phyloP scores from a whole-genome alignment of 2,888 invertebrate species.

The Acronicta alni region DNA sequence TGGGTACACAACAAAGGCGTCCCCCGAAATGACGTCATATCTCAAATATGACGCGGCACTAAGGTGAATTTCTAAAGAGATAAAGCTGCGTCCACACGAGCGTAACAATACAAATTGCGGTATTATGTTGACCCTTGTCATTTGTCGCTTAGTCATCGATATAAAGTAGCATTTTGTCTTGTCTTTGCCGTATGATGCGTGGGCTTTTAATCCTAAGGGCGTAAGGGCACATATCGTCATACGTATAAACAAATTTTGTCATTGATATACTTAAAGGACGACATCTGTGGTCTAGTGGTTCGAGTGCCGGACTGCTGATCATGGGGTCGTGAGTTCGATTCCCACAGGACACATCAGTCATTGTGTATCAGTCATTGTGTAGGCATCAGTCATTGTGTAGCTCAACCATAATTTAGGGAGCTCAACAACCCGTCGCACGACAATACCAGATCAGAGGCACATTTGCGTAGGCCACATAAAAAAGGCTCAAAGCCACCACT shows the following conservation, averaged over 20 bases:
- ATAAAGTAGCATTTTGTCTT: conserved; percentile 53
- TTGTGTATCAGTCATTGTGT: too few relatives aligned
- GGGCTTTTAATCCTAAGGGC: conserved; percentile 10
- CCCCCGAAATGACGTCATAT: conserved; percentile 45
- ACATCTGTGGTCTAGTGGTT: too few relatives aligned
- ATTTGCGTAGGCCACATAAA: too few relatives aligned
- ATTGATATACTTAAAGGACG: not conserved
- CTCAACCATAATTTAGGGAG: too few relatives aligned
- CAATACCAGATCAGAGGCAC: too few relatives aligned
- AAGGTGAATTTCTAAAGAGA: conserved; percentile 61
- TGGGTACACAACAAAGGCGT: conserved; percentile 46
- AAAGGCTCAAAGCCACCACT: too few relatives aligned
- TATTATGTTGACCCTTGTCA: conserved; percentile 54
- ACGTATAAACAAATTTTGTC: not conserved
- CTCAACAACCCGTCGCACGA: too few relatives aligned
- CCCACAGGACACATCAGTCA: too few relatives aligned
- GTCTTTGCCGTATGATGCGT: conserved; percentile 24
- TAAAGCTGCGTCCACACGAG: conserved; percentile 45
- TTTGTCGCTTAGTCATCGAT: conserved; percentile 57
- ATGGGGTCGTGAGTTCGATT: too few relatives aligned
- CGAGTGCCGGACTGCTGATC: too few relatives aligned
- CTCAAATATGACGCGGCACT: conserved; percentile 51
- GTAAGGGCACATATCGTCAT: not conserved
- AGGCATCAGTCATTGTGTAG: too few relatives aligned
- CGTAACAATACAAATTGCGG: conserved; percentile 54